A percentile compares a stretch with the other conserved stretches of the same genome.
Evolutionary conservation across 2,113 vertebrate species (phyloP).

Genomic region (Ceyx margarethae): DNA sequence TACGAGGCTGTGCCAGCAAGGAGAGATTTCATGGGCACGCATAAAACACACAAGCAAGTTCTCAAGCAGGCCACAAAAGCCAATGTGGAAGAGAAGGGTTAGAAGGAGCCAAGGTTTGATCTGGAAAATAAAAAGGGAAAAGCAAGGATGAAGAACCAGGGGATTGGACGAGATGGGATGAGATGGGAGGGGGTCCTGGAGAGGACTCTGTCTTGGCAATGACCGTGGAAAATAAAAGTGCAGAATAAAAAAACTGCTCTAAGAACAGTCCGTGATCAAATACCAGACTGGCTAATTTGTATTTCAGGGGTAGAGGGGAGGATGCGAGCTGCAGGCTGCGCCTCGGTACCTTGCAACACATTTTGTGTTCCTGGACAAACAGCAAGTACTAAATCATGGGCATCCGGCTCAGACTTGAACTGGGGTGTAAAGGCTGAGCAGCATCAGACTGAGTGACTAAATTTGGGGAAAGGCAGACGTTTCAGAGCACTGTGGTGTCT

Average conservation of each 20-base stretch:
- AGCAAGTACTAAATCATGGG: conserved; percentile 45
- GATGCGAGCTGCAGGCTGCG: conserved; percentile 67
- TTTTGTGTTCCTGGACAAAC: conserved; percentile 52
- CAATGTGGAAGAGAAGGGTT: conserved; percentile 33
- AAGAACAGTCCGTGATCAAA: conserved; percentile 68
- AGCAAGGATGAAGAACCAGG: conserved; percentile 51
- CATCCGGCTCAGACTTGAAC: conserved; percentile 49
- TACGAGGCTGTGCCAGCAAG: not conserved
- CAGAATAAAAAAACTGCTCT: conserved; percentile 68
- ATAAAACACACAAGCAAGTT: conserved; percentile 38
- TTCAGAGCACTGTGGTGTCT: conserved; percentile 43
- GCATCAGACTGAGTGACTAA: conserved; percentile 18
- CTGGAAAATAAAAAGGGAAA: conserved; percentile 52
- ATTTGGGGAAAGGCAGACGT: conserved; percentile 11
- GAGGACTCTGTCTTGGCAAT: conserved; percentile 76
- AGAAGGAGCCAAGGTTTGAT: conserved; percentile 60
- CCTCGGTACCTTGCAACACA: conserved; percentile 65
- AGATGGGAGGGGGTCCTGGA: conserved; percentile 74
- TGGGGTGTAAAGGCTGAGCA: conserved; percentile 40
- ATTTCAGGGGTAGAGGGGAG: conserved; percentile 73
- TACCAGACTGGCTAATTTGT: conserved; percentile 76
- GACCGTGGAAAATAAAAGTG: conserved; percentile 78
- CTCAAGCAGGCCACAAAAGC: conserved; percentile 44
- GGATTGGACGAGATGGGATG: conserved; percentile 49
- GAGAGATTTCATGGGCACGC: not conserved